phyloP scores from a whole-genome alignment of 37 sponge, comb jelly and placozoan genomes.

The Chondrilla cf. caribensis region DNA sequence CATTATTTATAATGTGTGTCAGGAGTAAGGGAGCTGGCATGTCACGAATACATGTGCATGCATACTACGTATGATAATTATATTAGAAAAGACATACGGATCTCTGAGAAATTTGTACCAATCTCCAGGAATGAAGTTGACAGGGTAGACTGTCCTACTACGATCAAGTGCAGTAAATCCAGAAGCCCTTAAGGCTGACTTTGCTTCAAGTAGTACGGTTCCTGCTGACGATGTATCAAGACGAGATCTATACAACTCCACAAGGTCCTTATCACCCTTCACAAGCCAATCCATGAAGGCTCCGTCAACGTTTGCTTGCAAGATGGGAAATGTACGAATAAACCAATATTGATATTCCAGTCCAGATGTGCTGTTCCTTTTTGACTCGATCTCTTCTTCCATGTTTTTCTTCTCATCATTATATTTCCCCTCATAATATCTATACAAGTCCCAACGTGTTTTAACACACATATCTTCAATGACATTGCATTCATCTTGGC shows the following conservation, averaged over 20 bases:
- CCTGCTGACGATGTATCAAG: conserved; percentile 34
- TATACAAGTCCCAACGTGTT: conserved; percentile 36
- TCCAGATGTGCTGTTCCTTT: neutral
- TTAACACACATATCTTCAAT: too few species aligned
- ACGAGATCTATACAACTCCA: conserved; percentile 31
- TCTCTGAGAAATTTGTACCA: conserved; percentile 48
- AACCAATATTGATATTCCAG: conserved; percentile 55
- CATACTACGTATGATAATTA: too few species aligned
- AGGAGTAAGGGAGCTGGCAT: too few species aligned
- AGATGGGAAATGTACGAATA: conserved; percentile 33
- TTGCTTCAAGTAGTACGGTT: conserved; percentile 23
- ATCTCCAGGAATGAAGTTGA: conserved; percentile 42
- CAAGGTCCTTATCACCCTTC: conserved; percentile 50
- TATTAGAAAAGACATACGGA: neutral
- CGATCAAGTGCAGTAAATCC: conserved; percentile 48
- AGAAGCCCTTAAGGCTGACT: conserved; percentile 36
- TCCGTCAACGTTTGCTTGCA: conserved; percentile 43
- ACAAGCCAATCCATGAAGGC: conserved; percentile 58
- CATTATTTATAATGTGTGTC: too few species aligned
- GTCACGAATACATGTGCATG: too few species aligned
- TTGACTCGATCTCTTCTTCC: conserved; percentile 43
- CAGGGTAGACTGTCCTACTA: conserved; percentile 52
- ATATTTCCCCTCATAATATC: conserved; percentile 33
- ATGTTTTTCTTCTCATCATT: conserved; percentile 38
- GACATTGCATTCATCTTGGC: conserved; percentile 2